Conservation (phyloP, 2,888 invertebrate species). For the Drymonia ruficornis region DNA sequence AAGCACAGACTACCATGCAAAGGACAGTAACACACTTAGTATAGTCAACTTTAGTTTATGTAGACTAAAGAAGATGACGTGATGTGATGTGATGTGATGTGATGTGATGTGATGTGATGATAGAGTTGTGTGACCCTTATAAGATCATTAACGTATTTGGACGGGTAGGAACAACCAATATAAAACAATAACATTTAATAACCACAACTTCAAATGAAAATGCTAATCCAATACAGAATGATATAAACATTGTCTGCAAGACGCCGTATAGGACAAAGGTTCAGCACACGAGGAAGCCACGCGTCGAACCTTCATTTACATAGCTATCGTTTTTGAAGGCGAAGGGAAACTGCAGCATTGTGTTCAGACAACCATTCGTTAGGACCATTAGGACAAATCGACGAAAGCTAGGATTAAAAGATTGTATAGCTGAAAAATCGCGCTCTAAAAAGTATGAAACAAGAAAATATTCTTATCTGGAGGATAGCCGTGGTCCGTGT, state of each 20-base stretch:
- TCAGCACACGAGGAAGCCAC: conserved; percentile 33
- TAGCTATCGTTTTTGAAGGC: conserved; percentile 45
- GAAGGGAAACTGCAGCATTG: conserved; percentile 30
- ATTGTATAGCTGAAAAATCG: conserved; percentile 18
- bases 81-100: no score
- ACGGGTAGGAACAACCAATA: no score
- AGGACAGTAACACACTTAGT: no score
- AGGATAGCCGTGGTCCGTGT: no score
- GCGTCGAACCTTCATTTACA: conserved; percentile 52
- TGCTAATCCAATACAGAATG: conserved; percentile 13
- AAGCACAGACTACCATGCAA: no score
- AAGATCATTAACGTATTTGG: no score
- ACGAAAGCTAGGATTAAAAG: conserved; percentile 50
- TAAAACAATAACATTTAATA: not conserved
- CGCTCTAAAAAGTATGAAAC: no score
- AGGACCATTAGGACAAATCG: conserved; percentile 47
- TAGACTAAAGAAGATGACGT: no score
- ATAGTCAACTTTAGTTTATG: no score
- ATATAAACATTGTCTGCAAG: conserved; percentile 19
- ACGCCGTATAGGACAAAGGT: conserved; percentile 25
- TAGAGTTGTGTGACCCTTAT: no score
- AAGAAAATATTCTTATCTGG: no score
- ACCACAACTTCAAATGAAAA: not conserved
- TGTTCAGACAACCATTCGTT: conserved; percentile 38
- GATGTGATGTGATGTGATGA: no score